Evolutionary conservation across 37 sponge, comb jelly and placozoan genomes (phyloP).

Genomic region (Mnemiopsis leidyi): DNA sequence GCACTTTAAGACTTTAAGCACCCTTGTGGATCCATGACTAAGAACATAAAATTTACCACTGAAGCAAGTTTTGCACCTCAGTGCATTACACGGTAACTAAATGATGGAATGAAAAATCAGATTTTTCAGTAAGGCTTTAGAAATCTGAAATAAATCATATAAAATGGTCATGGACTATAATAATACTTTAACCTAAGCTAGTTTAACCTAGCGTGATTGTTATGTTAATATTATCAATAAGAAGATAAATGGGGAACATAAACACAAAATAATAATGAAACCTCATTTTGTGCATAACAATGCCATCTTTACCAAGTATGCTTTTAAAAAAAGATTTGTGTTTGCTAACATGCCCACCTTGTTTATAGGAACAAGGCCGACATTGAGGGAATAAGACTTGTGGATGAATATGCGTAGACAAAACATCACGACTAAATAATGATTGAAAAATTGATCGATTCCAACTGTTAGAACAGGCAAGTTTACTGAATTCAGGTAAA

Average conservation of each 20-base stretch:
- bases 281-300: slow-evolving; percentile 15
- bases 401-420: background rate
- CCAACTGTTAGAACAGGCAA: background rate
- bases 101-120: too few relatives aligned
- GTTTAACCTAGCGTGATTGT: background rate
- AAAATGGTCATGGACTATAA: too few relatives aligned
- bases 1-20: too few relatives aligned
- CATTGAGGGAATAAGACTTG: slow-evolving; percentile 50
- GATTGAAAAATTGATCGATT: background rate
- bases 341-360: slow-evolving; percentile 13
- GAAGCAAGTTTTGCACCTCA: too few relatives aligned
- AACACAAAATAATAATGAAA: background rate
- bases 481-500: background rate
- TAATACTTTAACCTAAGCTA: too few relatives aligned
- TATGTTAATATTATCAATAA: background rate
- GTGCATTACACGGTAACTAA: too few relatives aligned
- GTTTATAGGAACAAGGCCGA: background rate
- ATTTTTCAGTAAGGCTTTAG: too few relatives aligned
- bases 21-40: too few relatives aligned
- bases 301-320: background rate
- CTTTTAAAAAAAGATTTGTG: background rate
- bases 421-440: slow-evolving; percentile 1
- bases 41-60: background rate
- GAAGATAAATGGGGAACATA: slow-evolving; percentile 32
- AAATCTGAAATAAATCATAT: slow-evolving; percentile 3